Evolutionary conservation across 1,140 invertebrate species (phyloP).

Genomic region (Macrobrachium rosenbergii): DNA sequence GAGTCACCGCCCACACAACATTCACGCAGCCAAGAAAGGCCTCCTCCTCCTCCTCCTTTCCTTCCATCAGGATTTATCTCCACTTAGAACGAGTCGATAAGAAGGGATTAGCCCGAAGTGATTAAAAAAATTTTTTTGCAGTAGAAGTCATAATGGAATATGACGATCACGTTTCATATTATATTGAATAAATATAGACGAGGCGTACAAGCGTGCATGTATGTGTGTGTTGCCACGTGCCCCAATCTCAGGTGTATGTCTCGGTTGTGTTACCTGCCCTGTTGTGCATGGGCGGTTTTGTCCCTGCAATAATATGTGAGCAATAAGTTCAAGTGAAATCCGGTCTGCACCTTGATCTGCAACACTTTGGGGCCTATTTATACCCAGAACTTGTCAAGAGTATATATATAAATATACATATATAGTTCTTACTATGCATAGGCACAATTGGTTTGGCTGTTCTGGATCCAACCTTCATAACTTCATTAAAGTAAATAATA

Average conservation of each 20-base stretch:
- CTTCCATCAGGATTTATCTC: not conserved
- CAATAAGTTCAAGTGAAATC: slow-evolving; percentile 57
- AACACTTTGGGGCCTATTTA: slow-evolving; percentile 33
- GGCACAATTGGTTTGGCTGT: slow-evolving; percentile 3
- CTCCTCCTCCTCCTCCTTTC: not conserved
- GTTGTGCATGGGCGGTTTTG: slow-evolving; percentile 34
- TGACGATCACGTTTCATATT: not conserved
- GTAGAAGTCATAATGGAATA: no score
- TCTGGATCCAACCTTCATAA: not conserved
- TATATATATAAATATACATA: not conserved
- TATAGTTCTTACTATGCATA: not conserved
- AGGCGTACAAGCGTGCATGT: slow-evolving; percentile 28
- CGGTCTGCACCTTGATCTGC: slow-evolving; percentile 11
- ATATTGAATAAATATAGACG: not conserved
- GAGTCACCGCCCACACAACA: slow-evolving; percentile 39
- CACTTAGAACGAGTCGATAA: no score
- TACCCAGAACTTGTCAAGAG: slow-evolving; percentile 10
- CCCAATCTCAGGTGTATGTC: slow-evolving; percentile 49
- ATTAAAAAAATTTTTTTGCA: no score
- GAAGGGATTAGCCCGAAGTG: not conserved
- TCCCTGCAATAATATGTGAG: slow-evolving; percentile 61
- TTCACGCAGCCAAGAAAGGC: not conserved
- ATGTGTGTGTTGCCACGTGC: slow-evolving; percentile 40
- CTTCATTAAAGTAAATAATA: no score
- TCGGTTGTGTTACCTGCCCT: slow-evolving; percentile 35